phyloP scores from a whole-genome alignment of 1,140 invertebrate genomes.

The Drosophila erecta region DNA sequence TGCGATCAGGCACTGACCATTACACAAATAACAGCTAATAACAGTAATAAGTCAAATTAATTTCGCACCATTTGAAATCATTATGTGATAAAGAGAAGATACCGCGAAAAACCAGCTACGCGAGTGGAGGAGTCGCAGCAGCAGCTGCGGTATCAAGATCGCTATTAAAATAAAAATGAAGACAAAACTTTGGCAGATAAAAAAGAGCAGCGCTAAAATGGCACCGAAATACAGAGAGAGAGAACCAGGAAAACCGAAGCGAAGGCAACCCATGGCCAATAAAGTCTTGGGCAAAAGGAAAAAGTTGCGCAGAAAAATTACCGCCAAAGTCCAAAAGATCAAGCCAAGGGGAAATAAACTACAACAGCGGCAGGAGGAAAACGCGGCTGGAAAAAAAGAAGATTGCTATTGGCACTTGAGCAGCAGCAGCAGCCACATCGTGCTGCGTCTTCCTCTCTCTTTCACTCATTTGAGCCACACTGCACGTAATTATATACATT shows the following conservation, averaged over 20 bases:
- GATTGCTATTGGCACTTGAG: constrained; percentile 81
- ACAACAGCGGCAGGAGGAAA: constrained; percentile 57
- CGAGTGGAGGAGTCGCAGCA: constrained; percentile 9
- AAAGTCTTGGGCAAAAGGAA: constrained; percentile 60
- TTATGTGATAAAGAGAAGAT: constrained; percentile 71
- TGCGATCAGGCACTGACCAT: constrained; percentile 42
- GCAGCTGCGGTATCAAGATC: constrained; percentile 47
- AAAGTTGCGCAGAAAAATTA: constrained; percentile 76
- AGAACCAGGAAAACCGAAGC: constrained; percentile 48
- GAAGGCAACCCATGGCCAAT: constrained; percentile 59
- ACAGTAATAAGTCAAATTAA: constrained; percentile 81
- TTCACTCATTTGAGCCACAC: constrained; percentile 39
- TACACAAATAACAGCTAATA: constrained; percentile 71
- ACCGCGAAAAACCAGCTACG: constrained; percentile 2
- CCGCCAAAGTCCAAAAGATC: constrained; percentile 82
- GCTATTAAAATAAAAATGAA: constrained; percentile 84
- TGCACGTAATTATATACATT: constrained; percentile 8
- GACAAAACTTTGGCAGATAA: constrained; percentile 77
- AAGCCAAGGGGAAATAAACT: constrained; percentile 78
- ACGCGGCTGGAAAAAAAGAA: constrained; percentile 52
- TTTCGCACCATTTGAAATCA: constrained; percentile 75
- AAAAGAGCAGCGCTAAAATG: constrained; percentile 38
- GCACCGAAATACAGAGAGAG: constrained; percentile 57
- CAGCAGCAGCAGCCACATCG: constrained; percentile 62
- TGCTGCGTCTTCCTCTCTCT: constrained; percentile 59